phyloP scores from a whole-genome alignment of 2,113 vertebrate genomes.

The Lasiurus borealis region DNA sequence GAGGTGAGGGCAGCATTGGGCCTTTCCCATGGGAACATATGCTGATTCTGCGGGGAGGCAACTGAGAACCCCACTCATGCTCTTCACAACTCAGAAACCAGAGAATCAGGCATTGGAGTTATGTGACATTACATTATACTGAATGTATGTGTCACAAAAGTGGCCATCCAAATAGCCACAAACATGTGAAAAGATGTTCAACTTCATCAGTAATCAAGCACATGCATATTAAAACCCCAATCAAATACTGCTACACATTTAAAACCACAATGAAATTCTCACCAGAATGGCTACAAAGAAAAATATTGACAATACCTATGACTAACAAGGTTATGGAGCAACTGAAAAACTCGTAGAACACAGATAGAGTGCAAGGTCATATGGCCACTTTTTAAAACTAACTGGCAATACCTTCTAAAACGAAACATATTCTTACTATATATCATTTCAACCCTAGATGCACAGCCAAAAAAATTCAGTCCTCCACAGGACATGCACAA shows the following conservation, averaged over 20 bases:
- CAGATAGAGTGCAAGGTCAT: neutral
- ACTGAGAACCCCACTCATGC: neutral
- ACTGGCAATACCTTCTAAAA: neutral
- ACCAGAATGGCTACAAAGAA: neutral
- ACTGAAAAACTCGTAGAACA: neutral
- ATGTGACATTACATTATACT: neutral
- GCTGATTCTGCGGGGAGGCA: neutral
- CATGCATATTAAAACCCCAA: neutral
- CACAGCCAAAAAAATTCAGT: neutral
- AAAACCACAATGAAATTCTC: slow-evolving; percentile 9
- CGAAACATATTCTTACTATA: neutral
- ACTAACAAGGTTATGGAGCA: neutral
- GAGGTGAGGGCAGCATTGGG: neutral
- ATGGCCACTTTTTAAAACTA: neutral
- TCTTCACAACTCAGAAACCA: neutral
- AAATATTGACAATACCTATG: neutral
- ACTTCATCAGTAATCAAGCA: neutral
- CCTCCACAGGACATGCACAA: neutral
- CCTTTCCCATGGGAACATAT: neutral
- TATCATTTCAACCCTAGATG: neutral
- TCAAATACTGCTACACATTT: neutral
- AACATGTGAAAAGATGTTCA: neutral
- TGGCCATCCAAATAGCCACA: neutral
- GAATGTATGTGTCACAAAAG: neutral
- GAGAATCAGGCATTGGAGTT: neutral